Evolutionary conservation across 2,888 invertebrate species (phyloP).

Genomic region (Oscheius sp.): DNA sequence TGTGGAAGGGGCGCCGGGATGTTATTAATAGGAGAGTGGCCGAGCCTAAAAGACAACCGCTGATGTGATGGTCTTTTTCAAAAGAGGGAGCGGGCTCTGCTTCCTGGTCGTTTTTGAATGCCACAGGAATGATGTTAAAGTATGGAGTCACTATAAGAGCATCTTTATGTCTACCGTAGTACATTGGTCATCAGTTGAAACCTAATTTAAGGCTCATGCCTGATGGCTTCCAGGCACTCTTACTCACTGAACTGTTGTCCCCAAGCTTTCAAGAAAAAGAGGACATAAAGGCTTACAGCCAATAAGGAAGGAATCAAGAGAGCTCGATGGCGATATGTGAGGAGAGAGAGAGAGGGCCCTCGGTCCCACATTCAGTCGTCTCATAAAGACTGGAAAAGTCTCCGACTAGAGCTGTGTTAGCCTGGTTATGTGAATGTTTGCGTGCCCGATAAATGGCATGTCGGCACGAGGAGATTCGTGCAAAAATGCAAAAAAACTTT

Average conservation of each 20-base stretch:
- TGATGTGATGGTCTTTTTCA: too few species aligned
- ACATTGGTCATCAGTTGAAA: too few species aligned
- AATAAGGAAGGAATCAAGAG: background rate
- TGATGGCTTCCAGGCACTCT: too few species aligned
- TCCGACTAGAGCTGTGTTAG: background rate
- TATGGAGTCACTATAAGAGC: too few species aligned
- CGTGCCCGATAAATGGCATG: constrained; percentile 3
- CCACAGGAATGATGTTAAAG: too few species aligned
- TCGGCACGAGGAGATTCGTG: background rate
- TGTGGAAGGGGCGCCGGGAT: background rate
- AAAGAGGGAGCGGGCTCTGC: too few species aligned
- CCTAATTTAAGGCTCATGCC: too few species aligned
- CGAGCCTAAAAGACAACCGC: background rate
- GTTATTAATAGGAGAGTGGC: constrained; percentile 8
- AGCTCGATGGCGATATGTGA: background rate
- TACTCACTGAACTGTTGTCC: too few species aligned
- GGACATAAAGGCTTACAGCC: too few species aligned
- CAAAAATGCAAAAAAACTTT: background rate
- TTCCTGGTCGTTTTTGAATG: too few species aligned
- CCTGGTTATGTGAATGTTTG: background rate
- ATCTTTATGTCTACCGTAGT: too few species aligned
- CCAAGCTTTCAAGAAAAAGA: too few species aligned
- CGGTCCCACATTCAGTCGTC: background rate
- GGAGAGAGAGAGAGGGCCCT: background rate
- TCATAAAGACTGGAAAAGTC: background rate